Percentiles rank a stretch among this genome's conserved stretches.
These are phyloP conservation scores for Myotis findleyi DNA, from an alignment of 2,797 vertebrate genomes.

Conservation along the genomic window DNA sequence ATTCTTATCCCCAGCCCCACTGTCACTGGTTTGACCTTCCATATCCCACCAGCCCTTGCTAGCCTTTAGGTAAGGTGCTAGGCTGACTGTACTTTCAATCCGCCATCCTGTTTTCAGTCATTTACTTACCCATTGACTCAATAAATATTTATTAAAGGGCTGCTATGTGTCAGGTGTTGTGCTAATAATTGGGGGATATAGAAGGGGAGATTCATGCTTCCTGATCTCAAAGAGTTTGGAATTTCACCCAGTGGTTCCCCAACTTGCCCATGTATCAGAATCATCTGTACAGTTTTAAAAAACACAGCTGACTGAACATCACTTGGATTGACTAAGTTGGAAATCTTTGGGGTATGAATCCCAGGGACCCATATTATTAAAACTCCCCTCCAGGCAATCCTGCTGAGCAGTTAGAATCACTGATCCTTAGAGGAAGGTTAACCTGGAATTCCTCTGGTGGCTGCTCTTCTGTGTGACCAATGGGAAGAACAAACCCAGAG, in stretches of 20 bases:
- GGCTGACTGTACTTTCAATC: neutral
- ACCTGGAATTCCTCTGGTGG: constrained; percentile 6
- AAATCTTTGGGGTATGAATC: neutral
- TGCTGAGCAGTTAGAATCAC: neutral
- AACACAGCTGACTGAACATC: neutral
- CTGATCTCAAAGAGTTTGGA: neutral
- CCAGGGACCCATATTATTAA: neutral
- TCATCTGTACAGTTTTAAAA: neutral
- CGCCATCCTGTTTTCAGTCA: neutral
- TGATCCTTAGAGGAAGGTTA: constrained; percentile 12
- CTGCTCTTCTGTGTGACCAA: neutral
- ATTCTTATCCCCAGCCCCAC: neutral
- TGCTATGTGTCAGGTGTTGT: neutral
- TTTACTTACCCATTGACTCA: neutral
- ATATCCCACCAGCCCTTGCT: neutral
- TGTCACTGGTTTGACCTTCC: neutral
- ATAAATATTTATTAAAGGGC: neutral
- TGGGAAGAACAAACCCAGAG: neutral
- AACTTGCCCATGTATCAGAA: neutral
- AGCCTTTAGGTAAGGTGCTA: neutral
- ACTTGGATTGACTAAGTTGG: neutral
- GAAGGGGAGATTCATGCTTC: neutral
- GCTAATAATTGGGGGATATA: neutral
- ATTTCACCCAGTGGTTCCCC: neutral
- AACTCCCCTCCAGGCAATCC: constrained; percentile 29